These are phyloP conservation scores for Pseudomyrmex gracilis DNA, from an alignment of 1,140 invertebrate species.

Conservation along the genomic window DNA sequence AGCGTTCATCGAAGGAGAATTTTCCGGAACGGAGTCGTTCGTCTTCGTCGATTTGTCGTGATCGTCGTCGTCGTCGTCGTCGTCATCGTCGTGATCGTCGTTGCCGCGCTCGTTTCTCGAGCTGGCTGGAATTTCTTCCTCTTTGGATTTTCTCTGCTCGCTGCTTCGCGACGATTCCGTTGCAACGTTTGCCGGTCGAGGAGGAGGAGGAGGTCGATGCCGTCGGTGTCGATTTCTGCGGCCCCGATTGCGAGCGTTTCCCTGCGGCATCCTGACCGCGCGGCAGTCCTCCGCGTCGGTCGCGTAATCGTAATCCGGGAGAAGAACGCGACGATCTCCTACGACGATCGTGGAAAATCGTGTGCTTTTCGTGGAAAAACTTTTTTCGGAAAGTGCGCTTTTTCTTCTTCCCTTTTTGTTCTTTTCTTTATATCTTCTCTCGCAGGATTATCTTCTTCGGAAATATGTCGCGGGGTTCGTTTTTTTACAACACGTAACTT, in stretches of 20 bases:
- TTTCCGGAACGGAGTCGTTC: conserved; percentile 40
- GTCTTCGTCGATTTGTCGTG: conserved; percentile 30
- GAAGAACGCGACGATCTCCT: conserved; percentile 60
- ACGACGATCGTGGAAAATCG: conserved; percentile 16
- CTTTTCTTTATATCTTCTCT: not conserved
- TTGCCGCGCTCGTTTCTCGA: conserved; percentile 26
- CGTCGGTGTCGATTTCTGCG: conserved; percentile 76
- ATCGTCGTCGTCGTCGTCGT: conserved; percentile 10
- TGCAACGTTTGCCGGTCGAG: not conserved
- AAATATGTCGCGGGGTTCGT: conserved; percentile 32
- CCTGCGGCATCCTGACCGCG: conserved; percentile 74
- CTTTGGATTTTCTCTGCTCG: conserved; percentile 1
- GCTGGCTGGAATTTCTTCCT: conserved; percentile 17
- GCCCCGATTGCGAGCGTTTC: conserved; percentile 65
- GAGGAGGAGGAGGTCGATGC: conserved; percentile 39
- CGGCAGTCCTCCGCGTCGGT: conserved; percentile 72
- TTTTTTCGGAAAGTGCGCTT: not conserved
- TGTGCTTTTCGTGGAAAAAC: conserved; percentile 11
- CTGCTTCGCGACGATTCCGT: not conserved
- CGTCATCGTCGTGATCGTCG: conserved; percentile 3
- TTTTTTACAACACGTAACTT: conserved; percentile 1
- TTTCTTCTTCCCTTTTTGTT: not conserved
- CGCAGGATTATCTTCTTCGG: not conserved
- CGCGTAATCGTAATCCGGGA: conserved; percentile 75
- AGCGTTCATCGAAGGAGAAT: not conserved